These are phyloP conservation scores for Onychostruthus taczanowskii DNA, from an alignment of 2,113 vertebrate species.

Conservation along the genomic window DNA sequence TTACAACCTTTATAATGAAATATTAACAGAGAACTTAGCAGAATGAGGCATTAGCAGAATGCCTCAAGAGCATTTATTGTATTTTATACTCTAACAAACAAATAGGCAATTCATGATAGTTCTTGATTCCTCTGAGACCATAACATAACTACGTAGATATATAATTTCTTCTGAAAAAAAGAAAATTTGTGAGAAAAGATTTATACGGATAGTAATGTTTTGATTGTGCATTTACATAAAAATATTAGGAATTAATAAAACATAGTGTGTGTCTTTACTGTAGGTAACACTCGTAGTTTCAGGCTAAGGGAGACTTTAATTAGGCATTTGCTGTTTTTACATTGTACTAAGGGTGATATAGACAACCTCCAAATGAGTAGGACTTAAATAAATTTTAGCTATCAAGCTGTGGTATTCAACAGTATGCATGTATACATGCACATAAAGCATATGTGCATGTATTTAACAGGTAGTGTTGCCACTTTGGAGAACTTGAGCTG, in stretches of 20 bases:
- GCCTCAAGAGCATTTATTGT: background rate
- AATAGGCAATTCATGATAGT: background rate
- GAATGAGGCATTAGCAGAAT: background rate
- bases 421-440: background rate
- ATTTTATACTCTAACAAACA: background rate
- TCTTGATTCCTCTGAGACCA: background rate
- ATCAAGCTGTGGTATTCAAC: background rate
- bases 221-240: background rate
- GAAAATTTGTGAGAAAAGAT: background rate
- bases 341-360: background rate
- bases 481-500: background rate
- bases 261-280: background rate
- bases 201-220: background rate
- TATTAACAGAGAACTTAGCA: background rate
- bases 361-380: background rate
- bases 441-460: background rate
- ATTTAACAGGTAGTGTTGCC: background rate
- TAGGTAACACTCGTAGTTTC: background rate
- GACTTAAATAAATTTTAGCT: background rate
- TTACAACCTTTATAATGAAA: background rate
- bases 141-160: rapidly evolving
- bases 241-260: background rate
- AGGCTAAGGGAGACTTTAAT: background rate
- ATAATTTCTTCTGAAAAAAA: background rate
- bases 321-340: background rate